Percentiles rank a stretch among this genome's conserved stretches.
Conservation (phyloP, 1,140 invertebrate genomes). For the Sycophaga agraensis region DNA sequence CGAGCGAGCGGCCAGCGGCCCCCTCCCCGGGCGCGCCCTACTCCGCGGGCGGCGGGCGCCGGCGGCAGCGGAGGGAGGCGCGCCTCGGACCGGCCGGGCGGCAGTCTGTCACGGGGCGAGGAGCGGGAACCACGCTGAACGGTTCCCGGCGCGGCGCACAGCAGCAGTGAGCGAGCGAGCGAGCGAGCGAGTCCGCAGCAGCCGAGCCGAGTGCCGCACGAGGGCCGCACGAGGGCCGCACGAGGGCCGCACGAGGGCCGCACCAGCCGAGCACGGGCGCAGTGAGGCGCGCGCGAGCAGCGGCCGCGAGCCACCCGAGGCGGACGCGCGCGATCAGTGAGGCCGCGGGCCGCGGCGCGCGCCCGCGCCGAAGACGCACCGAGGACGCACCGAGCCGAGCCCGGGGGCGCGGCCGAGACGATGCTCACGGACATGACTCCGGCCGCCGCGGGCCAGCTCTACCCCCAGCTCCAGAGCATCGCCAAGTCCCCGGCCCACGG, state of each 20-base stretch:
- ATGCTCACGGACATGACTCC: constrained; percentile 59
- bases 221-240: too few relatives aligned
- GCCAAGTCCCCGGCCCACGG: constrained; percentile 54
- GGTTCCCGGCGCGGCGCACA: constrained; percentile 38
- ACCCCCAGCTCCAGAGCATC: constrained; percentile 56
- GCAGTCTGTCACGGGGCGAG: constrained; percentile 58
- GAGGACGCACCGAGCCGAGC: constrained; percentile 2
- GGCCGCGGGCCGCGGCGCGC: too few relatives aligned
- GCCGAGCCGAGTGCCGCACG: too few relatives aligned
- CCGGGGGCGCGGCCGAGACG: neutral
- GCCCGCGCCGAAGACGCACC: neutral
- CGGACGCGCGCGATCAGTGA: too few relatives aligned
- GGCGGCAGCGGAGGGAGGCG: constrained; percentile 9
- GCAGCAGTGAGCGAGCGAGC: too few relatives aligned
- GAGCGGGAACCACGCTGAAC: constrained; percentile 56
- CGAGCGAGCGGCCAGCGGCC: neutral
- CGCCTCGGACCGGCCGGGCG: constrained; percentile 40
- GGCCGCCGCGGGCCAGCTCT: constrained; percentile 56
- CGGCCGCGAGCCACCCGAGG: too few relatives aligned
- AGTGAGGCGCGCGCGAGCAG: too few relatives aligned
- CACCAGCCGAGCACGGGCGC: too few relatives aligned
- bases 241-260: too few relatives aligned
- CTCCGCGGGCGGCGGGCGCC: constrained; percentile 30
- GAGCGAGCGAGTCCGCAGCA: neutral
- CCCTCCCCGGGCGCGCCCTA: constrained; percentile 34